Base-by-base conservation (phyloP, 2,888 invertebrate species). In the Lysandra bellargus region DNA sequence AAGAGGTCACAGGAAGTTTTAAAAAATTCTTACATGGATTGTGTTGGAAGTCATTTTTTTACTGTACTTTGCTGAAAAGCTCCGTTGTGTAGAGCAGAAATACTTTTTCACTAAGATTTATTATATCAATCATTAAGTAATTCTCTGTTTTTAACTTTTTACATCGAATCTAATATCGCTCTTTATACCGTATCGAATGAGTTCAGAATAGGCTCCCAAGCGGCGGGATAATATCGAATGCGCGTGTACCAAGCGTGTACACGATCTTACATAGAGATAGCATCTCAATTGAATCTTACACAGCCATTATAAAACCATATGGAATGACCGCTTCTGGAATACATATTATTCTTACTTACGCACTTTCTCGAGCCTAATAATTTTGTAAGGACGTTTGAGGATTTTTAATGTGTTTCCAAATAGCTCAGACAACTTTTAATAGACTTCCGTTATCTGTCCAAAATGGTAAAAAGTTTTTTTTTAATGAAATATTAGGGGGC, bases 201-300 rank as follows among this genome's bases (percentile, higher is more conserved):
- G 23, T 30, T 30, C 6, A 64, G 12, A 64, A 64, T 64, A 64
- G 64, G 30, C 12, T 12, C 64, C 30, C 64, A 12, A 12, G 64
- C 30, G 77, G 64, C 30, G 77, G 79, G 80, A 80, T 79, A 78
- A 76, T 80, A 80, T 81, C 81, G 81, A 82, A 79, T 80, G 80
- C 79, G 80, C 80, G 78, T 78, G 33, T 33, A 23, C 23, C 23
- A 23, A 33, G 33, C 2, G 33, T 33, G 78, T 57, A 17, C 57
- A 61, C 80, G 81, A 82, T 82, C 82, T 80, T 78, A 80, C 73
- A 72, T 53, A 40, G 80, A 82, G 82, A 82, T 82, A 82, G 79
- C 74, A 82, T 82, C 82, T 82, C 80, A 79, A 81, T 81, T 80
- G 80, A 80, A 82, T 80, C 82, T 80, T 75, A 64, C 37, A 75